phyloP scores from a whole-genome alignment of 2,888 invertebrate species.

The Machimus rusticus region DNA sequence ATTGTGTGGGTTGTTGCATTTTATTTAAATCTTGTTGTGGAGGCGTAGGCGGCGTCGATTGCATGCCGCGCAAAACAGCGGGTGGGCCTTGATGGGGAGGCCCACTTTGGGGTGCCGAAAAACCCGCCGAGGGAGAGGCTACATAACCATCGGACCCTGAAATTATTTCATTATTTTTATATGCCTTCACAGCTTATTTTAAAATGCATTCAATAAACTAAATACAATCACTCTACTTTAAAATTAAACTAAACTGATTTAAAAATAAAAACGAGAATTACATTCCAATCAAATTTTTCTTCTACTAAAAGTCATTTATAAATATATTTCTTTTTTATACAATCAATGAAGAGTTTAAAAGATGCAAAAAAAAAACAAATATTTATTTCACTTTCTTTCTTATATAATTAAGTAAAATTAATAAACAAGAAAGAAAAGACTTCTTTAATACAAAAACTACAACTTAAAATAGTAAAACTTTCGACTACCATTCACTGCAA shows the following conservation, averaged over 20 bases:
- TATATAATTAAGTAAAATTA: background rate
- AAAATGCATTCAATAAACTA: background rate
- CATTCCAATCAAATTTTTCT: background rate
- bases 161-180: background rate
- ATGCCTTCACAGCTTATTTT: background rate
- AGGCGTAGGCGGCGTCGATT: constrained; percentile 56
- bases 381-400: background rate
- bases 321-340: too few relatives aligned
- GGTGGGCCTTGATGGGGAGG: constrained; percentile 56
- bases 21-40: constrained; percentile 56
- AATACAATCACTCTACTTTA: background rate
- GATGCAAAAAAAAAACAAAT: background rate
- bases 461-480: background rate
- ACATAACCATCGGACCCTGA: constrained; percentile 60
- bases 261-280: background rate
- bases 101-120: constrained; percentile 55
- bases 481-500: background rate
- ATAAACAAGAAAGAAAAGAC: too few relatives aligned
- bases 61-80: constrained; percentile 55
- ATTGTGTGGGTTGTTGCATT: constrained; percentile 59
- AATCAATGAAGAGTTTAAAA: background rate
- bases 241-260: background rate
- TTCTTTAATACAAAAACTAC: background rate
- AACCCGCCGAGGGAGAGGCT: constrained; percentile 59
- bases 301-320: too few relatives aligned